phyloP scores from a whole-genome alignment of 2,888 invertebrate species.

The Gandaritis pyraliata region DNA sequence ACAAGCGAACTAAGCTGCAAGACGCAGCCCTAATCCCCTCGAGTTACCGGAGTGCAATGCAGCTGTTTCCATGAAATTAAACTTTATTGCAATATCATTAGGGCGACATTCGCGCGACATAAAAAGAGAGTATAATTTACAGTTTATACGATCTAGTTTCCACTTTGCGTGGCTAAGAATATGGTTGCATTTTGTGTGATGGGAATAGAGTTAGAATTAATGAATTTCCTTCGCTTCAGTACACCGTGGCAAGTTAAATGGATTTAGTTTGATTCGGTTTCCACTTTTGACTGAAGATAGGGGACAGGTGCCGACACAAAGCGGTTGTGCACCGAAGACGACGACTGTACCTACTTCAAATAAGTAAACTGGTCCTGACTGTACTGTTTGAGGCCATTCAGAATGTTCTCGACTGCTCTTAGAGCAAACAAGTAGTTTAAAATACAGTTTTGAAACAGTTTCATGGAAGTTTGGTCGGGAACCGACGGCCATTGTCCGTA shows the following conservation, averaged over 20 bases:
- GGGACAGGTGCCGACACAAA: conserved; percentile 27
- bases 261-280: conserved; percentile 45
- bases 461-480: conserved; percentile 7
- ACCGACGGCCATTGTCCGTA: conserved; percentile 5
- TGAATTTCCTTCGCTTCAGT: conserved; percentile 38
- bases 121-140: conserved; percentile 16
- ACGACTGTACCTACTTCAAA: background rate
- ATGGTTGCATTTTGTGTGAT: conserved; percentile 25
- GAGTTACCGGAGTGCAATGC: conserved; percentile 27
- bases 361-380: conserved; percentile 1
- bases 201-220: conserved; percentile 38
- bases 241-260: conserved; percentile 46
- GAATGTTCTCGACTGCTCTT: conserved; percentile 4
- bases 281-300: conserved; percentile 23
- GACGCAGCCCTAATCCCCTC: conserved; percentile 32
- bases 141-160: conserved; percentile 2
- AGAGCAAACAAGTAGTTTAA: conserved; percentile 6
- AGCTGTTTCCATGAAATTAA: conserved; percentile 28
- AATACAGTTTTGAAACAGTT: conserved; percentile 14
- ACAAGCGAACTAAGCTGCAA: conserved; percentile 17
- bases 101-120: conserved; percentile 23
- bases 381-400: conserved; percentile 8
- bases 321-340: background rate
- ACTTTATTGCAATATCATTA: conserved; percentile 29
- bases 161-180: conserved; percentile 13